phyloP scores from a whole-genome alignment of 2,888 invertebrate genomes.

The Diogma glabrata region DNA sequence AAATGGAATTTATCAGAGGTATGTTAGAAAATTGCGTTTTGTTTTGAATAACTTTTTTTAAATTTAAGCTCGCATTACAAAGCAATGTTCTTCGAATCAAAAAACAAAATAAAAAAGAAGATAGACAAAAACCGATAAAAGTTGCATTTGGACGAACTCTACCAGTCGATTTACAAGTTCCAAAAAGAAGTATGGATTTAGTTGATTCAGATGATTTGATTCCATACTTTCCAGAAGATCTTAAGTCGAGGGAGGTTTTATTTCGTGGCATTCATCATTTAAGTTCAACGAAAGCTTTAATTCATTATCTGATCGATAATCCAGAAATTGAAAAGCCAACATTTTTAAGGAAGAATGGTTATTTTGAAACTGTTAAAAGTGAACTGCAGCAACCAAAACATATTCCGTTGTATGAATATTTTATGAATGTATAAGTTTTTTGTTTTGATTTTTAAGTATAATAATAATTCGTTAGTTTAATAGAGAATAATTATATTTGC shows the following conservation, averaged over 20 bases:
- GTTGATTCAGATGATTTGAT: not conserved
- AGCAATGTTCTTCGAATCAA: conserved; percentile 30
- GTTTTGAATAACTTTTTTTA: not conserved
- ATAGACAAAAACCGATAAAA: conserved; percentile 20
- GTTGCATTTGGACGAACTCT: conserved; percentile 34
- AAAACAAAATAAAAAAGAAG: conserved; percentile 19
- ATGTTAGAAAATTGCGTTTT: conserved; percentile 11
- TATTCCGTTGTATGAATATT: conserved; percentile 29
- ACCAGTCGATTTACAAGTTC: conserved; percentile 27
- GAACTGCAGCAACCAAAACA: not conserved
- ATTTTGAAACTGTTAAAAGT: conserved; percentile 23
- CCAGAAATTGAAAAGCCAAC: conserved; percentile 26
- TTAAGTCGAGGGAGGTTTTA: conserved; percentile 28
- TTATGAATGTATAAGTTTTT: not conserved
- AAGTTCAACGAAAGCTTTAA: conserved; percentile 28
- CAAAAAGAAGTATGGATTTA: conserved; percentile 19
- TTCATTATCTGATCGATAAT: conserved; percentile 28
- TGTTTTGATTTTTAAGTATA: too few relatives aligned
- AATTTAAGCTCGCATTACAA: conserved; percentile 23
- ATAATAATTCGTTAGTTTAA: too few relatives aligned
- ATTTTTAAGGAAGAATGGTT: conserved; percentile 27
- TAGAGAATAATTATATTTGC: not conserved
- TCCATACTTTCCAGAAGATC: conserved; percentile 30
- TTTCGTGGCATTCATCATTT: conserved; percentile 35
- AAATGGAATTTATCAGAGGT: conserved; percentile 33